These are phyloP conservation scores for Hemiprocne comata DNA, from an alignment of 2,113 vertebrate genomes.

Conservation along the genomic window DNA sequence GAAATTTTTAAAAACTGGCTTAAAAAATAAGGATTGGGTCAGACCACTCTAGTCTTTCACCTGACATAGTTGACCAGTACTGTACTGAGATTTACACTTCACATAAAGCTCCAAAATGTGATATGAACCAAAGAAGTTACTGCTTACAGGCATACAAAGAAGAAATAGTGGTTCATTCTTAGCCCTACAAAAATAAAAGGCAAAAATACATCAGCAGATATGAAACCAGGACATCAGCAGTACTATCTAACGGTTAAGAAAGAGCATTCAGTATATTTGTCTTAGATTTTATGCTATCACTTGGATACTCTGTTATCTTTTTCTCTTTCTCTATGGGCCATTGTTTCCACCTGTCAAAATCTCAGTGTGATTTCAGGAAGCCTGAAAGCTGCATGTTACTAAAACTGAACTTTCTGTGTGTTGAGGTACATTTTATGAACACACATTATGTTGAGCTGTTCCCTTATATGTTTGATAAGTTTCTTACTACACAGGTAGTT, in stretches of 20 bases:
- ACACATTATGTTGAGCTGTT: not conserved
- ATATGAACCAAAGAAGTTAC: not conserved
- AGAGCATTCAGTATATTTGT: not conserved
- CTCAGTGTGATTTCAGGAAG: not conserved
- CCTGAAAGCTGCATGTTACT: not conserved
- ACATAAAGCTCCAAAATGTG: not conserved
- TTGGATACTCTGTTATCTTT: not conserved
- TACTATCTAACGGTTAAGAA: not conserved
- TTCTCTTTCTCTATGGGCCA: not conserved
- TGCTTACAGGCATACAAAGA: not conserved
- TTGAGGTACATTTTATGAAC: not conserved
- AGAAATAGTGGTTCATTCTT: not conserved
- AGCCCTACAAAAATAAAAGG: not conserved
- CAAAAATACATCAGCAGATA: not conserved
- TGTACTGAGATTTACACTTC: not conserved
- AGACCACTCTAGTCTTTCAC: not conserved
- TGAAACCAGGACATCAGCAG: not conserved
- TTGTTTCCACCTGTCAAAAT: not conserved
- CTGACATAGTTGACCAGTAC: not conserved
- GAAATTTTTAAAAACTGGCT: not conserved
- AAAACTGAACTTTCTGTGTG: not conserved
- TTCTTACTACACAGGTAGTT: not conserved
- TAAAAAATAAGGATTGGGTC: not conserved
- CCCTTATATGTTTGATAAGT: not conserved
- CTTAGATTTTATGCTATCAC: not conserved